Conservation (phyloP, 2,888 invertebrate genomes). For the Mythimna impura region DNA sequence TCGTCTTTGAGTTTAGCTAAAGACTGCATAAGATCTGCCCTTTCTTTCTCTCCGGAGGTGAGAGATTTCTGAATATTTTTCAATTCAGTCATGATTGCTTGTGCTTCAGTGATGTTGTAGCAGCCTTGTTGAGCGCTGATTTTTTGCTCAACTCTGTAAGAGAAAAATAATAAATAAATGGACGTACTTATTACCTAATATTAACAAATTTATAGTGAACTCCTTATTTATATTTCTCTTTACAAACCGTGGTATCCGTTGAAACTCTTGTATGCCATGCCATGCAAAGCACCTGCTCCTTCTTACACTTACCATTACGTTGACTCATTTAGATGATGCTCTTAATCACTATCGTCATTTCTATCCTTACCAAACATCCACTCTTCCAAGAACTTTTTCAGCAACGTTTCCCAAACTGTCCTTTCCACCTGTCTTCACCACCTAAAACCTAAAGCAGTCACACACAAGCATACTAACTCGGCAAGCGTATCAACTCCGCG, state of each 20-base stretch:
- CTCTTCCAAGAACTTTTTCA: neutral
- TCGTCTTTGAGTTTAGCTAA: constrained; percentile 98
- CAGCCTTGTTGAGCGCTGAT: constrained; percentile 95
- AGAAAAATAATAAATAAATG: neutral
- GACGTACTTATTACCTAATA: neutral
- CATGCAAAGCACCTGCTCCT: neutral
- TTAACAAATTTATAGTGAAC: too few species aligned
- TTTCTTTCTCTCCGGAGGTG: constrained; percentile 97
- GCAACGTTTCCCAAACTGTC: too few species aligned
- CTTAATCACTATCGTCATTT: neutral
- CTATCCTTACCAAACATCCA: neutral
- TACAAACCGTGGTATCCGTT: neutral
- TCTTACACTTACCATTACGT: constrained; percentile 21
- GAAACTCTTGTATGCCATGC: neutral
- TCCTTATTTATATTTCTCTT: neutral
- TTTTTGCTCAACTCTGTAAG: constrained; percentile 96
- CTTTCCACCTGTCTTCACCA: constrained; percentile 17
- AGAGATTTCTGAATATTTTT: constrained; percentile 97
- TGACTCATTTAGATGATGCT: neutral
- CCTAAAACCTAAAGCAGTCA: constrained; percentile 24
- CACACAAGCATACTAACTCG: constrained; percentile 91
- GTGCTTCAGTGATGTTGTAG: constrained; percentile 98
- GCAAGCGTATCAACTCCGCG: constrained; percentile 97
- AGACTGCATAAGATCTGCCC: constrained; percentile 98
- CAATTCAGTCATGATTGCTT: constrained; percentile 98